phyloP scores from a whole-genome alignment of 2,888 invertebrate species.

The Rotaria magnacalcarata region DNA sequence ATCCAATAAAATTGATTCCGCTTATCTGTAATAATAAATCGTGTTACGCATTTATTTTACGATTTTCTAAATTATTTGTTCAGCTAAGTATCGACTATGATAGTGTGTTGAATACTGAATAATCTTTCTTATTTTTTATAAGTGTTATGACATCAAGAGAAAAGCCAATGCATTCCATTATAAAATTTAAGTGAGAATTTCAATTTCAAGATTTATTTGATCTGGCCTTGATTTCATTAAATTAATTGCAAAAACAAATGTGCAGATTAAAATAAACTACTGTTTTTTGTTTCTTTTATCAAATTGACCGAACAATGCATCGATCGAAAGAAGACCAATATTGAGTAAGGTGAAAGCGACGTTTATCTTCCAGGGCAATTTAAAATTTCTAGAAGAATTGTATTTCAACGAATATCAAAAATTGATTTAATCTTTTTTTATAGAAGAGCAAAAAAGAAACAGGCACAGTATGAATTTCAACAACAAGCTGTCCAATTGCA shows the following conservation, averaged over 20 bases:
- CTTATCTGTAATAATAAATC: not conserved
- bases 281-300: not conserved
- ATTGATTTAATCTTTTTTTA: not conserved
- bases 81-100: too few relatives aligned
- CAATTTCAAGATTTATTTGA: too few relatives aligned
- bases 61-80: too few relatives aligned
- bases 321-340: not conserved
- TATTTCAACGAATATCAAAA: not conserved
- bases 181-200: too few relatives aligned
- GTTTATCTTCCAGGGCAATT: not conserved
- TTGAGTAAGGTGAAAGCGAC: not conserved
- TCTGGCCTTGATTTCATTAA: not conserved
- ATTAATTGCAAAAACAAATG: not conserved
- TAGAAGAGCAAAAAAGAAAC: not conserved
- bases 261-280: not conserved
- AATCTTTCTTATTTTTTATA: too few relatives aligned
- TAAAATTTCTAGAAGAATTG: not conserved
- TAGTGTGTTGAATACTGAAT: too few relatives aligned
- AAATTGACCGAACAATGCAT: not conserved
- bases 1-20: not conserved
- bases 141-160: too few relatives aligned
- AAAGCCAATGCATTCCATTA: too few relatives aligned
- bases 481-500: not conserved
- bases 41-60: too few relatives aligned
- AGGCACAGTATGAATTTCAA: not conserved